Conservation (phyloP, 2,888 invertebrate genomes). For the Drosophila bunnanda region DNA sequence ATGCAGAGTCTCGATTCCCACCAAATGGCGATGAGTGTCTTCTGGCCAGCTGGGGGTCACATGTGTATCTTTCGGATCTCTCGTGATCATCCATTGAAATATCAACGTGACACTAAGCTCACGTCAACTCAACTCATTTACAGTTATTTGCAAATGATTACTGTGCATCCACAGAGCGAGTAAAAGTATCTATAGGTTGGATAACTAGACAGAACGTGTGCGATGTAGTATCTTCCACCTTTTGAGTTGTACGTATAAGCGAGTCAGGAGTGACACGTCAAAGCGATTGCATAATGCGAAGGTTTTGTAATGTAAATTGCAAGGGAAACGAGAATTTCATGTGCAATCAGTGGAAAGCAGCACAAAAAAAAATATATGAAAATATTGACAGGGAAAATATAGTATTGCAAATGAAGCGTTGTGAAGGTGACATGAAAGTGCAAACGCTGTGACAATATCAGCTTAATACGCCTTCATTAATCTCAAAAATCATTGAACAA, state of each 20-base stretch:
- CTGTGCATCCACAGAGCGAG: constrained; percentile 28
- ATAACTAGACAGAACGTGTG: constrained; percentile 24
- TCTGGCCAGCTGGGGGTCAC: constrained; percentile 55
- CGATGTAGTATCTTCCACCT: constrained; percentile 26
- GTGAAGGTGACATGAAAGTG: constrained; percentile 39
- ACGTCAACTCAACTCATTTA: constrained; percentile 52
- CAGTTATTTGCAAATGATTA: constrained; percentile 69
- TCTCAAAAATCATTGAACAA: constrained; percentile 1
- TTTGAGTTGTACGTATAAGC: constrained; percentile 31
- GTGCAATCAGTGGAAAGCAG: constrained; percentile 31
- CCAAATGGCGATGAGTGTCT: constrained; percentile 19
- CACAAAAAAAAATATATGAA: constrained; percentile 15
- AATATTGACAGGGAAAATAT: constrained; percentile 38
- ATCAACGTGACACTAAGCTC: constrained; percentile 60
- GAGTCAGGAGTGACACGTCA: constrained; percentile 48
- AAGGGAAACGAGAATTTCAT: constrained; percentile 42
- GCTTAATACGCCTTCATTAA: neutral
- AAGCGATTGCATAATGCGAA: constrained; percentile 33
- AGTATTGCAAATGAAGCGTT: neutral
- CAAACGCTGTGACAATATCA: constrained; percentile 28
- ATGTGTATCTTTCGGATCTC: constrained; percentile 34
- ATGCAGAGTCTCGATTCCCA: constrained; percentile 61
- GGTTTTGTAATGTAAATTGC: constrained; percentile 37
- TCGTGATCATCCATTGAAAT: constrained; percentile 4
- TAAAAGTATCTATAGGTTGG: constrained; percentile 27